phyloP scores from a whole-genome alignment of 2,797 vertebrate genomes.

The Chiloscyllium punctatum region DNA sequence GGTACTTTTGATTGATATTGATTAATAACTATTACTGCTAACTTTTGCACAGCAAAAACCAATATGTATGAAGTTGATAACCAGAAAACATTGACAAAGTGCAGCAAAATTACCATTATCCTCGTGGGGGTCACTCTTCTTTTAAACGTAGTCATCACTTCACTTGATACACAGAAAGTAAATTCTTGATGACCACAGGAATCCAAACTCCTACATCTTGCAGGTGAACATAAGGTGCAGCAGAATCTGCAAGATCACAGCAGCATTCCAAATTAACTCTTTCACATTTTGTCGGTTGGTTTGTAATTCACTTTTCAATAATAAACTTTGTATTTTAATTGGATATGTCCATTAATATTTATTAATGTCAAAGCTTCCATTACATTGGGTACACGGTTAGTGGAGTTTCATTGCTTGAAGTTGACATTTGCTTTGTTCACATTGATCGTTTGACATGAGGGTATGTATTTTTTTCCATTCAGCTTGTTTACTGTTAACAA shows the following conservation, averaged over 20 bases:
- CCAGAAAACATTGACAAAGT: constrained; percentile 69
- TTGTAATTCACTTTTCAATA: background rate
- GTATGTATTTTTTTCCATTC: background rate
- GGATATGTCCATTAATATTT: background rate
- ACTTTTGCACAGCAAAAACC: constrained; percentile 61
- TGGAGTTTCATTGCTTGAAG: background rate
- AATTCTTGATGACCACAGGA: constrained; percentile 43
- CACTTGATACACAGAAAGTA: constrained; percentile 79
- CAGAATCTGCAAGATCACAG: background rate
- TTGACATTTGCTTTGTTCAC: background rate
- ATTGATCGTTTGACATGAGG: background rate
- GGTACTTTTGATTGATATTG: background rate
- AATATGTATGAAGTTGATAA: constrained; percentile 73
- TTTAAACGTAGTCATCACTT: constrained; percentile 83
- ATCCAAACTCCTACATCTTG: background rate
- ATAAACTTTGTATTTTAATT: background rate
- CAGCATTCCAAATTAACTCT: background rate
- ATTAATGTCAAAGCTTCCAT: background rate
- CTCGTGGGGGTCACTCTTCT: constrained; percentile 78
- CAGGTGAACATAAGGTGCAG: background rate
- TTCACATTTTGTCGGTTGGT: background rate
- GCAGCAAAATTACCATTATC: constrained; percentile 71
- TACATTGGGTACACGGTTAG: background rate
- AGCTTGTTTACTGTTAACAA: background rate
- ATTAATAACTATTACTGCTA: background rate